Evolutionary conservation across 2,113 vertebrate species (phyloP), one percentile per base, ranked within the genome.

Genomic region (Eonycteris spelaea): DNA sequence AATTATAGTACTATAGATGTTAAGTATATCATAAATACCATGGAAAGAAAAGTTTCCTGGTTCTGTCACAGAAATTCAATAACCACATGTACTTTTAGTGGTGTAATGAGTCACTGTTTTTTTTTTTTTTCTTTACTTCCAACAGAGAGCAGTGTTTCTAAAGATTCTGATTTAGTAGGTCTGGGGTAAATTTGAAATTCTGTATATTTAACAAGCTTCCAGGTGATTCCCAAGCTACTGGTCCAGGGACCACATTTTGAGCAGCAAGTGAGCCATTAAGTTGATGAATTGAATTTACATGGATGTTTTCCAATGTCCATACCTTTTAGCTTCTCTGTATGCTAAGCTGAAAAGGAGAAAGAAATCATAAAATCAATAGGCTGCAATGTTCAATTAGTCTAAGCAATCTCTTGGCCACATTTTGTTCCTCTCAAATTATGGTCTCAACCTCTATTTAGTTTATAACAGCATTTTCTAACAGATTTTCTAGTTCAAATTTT

Each of bases 351-450:
- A 43, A 95, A 95, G 74, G 85, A 92, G 84, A 96, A 74, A 95
- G 40, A 90, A 96, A 92, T 75, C 91, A 88, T 88, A 94, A 97
- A 94, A 96, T 96, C 96, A 94, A 96, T 97, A 88, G 59, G 38
- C 77, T 16, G 22, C 55, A 91, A 78, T 96, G 63, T 96, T 96
- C 96, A 95, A 82, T 97, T 97, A 96, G 53, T 84, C 84, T 90
- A 90, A 95, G 85, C 84, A 94, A 89, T 82, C 61, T 95, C 79
- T 80, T 24, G 77, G 77, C 35, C 68, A 90, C 53, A 83, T 96
- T 95, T 89, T 94, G 38, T 63, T 92, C 91, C 68, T 75, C 35
- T 84, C 75, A 87, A 97, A 95, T 94, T 95, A 94, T 53, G 33
- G 43, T 90, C 65, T 95, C 83, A 94, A 90, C 43, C 43, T 90